These are phyloP conservation scores for Neogale vison DNA, from an alignment of 2,113 vertebrate genomes.

Conservation along the genomic window DNA sequence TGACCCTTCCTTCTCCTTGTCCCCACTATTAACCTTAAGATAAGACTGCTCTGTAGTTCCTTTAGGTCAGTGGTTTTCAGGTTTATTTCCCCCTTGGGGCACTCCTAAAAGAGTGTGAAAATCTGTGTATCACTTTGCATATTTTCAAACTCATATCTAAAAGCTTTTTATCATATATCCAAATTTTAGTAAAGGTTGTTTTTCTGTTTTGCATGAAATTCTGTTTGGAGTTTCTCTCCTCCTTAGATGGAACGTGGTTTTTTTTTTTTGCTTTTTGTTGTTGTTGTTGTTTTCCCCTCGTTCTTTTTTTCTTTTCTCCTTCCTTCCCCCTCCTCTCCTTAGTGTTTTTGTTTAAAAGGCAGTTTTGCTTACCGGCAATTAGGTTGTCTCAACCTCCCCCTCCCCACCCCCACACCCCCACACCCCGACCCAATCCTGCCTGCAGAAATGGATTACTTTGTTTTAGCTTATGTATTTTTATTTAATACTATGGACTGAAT, in stretches of 20 bases:
- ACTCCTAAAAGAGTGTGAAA: conserved; percentile 20
- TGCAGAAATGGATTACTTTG: background rate
- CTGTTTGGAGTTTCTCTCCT: background rate
- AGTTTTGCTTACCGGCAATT: background rate
- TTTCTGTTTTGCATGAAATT: background rate
- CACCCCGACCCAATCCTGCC: too few species aligned
- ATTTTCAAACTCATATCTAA: background rate
- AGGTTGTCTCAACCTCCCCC: background rate
- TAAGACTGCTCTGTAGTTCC: background rate
- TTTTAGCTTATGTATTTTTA: background rate
- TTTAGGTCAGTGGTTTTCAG: background rate
- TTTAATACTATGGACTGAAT: background rate
- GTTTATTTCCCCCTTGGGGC: too few species aligned
- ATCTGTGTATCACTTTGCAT: background rate
- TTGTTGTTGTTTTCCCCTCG: background rate
- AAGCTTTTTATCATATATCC: background rate
- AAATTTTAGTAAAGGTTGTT: background rate
- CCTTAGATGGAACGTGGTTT: background rate
- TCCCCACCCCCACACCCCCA: too few species aligned
- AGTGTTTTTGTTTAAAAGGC: background rate
- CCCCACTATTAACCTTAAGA: background rate
- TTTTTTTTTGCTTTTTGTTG: background rate
- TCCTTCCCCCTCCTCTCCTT: too few species aligned
- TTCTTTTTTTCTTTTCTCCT: background rate
- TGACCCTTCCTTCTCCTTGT: background rate